Conservation (phyloP, 2,797 vertebrate species). For the Diplodus sargus region DNA sequence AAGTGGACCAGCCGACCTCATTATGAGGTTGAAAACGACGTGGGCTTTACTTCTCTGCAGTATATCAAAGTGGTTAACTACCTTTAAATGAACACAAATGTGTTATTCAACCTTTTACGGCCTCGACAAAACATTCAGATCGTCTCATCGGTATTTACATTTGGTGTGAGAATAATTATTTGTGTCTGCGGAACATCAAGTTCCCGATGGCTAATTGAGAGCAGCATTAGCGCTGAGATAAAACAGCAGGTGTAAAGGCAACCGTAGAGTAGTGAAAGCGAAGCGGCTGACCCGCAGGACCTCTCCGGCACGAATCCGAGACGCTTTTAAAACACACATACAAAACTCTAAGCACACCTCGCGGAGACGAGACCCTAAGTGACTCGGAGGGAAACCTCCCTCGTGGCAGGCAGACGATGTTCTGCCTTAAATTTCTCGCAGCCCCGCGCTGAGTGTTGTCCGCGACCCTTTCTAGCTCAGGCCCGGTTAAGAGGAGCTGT, state of each 20-base stretch:
- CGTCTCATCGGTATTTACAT: slow-evolving; percentile 15
- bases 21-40: background rate
- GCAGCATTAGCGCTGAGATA: slow-evolving; percentile 9
- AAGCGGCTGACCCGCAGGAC: slow-evolving; percentile 8
- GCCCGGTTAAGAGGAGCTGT: background rate
- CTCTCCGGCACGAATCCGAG: background rate
- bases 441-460: background rate
- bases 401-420: background rate
- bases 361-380: background rate
- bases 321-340: background rate
- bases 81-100: too few relatives aligned
- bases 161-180: slow-evolving; percentile 12
- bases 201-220: slow-evolving; percentile 24
- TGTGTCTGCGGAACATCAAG: background rate
- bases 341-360: background rate
- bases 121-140: background rate
- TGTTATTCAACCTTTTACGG: background rate
- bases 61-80: background rate
- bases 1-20: background rate
- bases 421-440: background rate
- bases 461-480: slow-evolving; percentile 1
- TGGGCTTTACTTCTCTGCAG: background rate
- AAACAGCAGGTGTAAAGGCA: slow-evolving; percentile 22
- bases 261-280: background rate
- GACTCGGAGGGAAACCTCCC: background rate